Percentiles rank a stretch among this genome's conserved stretches.
phyloP scores from a whole-genome alignment of 2,888 invertebrate species.

The Lasioglossum figueresi region DNA sequence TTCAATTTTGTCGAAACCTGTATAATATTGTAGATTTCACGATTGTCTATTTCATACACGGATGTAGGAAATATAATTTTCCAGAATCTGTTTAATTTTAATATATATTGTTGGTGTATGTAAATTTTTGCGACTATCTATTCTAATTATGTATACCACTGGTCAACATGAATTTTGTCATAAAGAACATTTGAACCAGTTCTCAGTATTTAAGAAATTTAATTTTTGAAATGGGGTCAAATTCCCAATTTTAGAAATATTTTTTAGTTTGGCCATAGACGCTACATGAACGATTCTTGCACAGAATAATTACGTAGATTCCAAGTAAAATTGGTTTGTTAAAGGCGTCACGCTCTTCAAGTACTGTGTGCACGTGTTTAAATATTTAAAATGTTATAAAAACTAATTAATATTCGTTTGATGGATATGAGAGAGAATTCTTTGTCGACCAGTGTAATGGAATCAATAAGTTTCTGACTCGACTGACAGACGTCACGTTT shows the following conservation, averaged over 20 bases:
- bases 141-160: not conserved
- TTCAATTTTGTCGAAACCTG: not conserved
- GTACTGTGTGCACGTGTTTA: not conserved
- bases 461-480: slow-evolving; percentile 40
- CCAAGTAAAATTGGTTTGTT: not conserved
- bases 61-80: not conserved
- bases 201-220: not conserved
- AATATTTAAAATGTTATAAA: not conserved
- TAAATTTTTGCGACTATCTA: not conserved
- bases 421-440: no score
- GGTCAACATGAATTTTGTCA: not conserved
- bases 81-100: not conserved
- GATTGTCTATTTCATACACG: not conserved
- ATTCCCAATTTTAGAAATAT: not conserved
- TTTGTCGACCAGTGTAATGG: not conserved
- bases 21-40: not conserved
- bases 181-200: not conserved
- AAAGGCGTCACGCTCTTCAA: not conserved
- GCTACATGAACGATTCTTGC: not conserved
- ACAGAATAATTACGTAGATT: not conserved
- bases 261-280: not conserved
- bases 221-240: not conserved
- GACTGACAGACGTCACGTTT: slow-evolving; percentile 82
- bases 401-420: no score
- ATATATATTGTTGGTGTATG: not conserved